Conservation (phyloP, 1,140 invertebrate genomes). For the Hormaphis cornu region DNA sequence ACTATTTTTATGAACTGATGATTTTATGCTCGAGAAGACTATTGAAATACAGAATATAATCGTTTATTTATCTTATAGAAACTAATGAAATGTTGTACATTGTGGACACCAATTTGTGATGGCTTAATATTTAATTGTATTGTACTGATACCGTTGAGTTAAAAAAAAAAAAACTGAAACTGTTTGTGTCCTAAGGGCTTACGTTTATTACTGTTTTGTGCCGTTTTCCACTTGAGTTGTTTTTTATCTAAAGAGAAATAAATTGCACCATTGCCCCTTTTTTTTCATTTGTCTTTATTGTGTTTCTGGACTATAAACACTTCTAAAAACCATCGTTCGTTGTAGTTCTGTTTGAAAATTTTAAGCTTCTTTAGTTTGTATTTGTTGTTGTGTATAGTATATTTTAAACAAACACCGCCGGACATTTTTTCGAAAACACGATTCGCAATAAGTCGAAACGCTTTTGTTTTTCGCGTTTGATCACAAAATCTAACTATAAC, state of each 20-base stretch:
- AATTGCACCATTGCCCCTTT: constrained; percentile 22
- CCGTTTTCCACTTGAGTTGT: constrained; percentile 12
- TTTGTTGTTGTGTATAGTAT: too few species aligned
- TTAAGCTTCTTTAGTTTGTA: too few species aligned
- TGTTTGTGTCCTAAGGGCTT: constrained; percentile 9
- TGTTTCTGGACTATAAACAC: not conserved
- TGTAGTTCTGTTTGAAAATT: not conserved
- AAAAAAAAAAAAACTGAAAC: constrained; percentile 23
- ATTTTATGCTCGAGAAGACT: too few species aligned
- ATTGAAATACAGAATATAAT: too few species aligned
- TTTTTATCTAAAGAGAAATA: constrained; percentile 20
- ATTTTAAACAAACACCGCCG: too few species aligned
- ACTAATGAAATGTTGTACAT: too few species aligned
- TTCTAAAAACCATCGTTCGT: not conserved
- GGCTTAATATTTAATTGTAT: not conserved
- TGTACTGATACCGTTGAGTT: not conserved
- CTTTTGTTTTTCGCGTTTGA: too few species aligned
- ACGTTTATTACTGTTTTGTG: constrained; percentile 28
- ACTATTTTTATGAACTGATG: not conserved
- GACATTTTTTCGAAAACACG: too few species aligned
- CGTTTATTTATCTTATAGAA: too few species aligned
- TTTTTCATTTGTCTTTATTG: not conserved
- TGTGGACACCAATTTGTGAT: not conserved
- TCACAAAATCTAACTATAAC: too few species aligned
- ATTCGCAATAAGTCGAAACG: too few species aligned